Evolutionary conservation across 2,113 vertebrate species (phyloP).

Genomic region (Protomyctophum bolini): DNA sequence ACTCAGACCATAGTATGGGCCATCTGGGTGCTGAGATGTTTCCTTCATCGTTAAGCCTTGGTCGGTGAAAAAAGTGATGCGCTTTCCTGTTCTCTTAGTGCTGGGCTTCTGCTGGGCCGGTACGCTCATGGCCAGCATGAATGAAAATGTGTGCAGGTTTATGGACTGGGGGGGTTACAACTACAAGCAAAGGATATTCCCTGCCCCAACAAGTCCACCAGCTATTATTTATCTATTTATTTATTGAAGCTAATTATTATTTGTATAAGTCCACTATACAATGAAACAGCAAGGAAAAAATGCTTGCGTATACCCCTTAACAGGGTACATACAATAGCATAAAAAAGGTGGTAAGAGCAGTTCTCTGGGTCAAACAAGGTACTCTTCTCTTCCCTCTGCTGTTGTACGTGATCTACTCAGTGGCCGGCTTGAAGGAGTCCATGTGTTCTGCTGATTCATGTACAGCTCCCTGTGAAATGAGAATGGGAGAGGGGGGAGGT

Average conservation of each 20-base stretch:
- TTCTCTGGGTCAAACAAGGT: constrained; percentile 8
- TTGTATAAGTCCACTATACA: neutral
- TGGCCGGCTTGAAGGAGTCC: constrained; percentile 53
- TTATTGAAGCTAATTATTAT: too few species aligned
- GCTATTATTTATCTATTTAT: constrained; percentile 1
- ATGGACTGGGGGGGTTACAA: constrained; percentile 1
- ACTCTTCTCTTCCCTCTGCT: constrained; percentile 47
- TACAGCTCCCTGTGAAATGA: constrained; percentile 64
- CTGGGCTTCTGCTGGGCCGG: constrained; percentile 92
- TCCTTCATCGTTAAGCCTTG: constrained; percentile 85
- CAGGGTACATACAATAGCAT: neutral
- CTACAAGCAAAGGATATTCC: constrained; percentile 17
- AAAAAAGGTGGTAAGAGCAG: neutral
- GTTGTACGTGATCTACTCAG: constrained; percentile 40
- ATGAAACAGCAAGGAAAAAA: neutral
- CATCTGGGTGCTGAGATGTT: constrained; percentile 83
- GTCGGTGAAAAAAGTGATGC: constrained; percentile 88
- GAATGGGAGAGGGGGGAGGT: constrained; percentile 63
- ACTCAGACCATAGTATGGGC: constrained; percentile 81
- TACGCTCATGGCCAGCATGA: constrained; percentile 91
- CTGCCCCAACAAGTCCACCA: constrained; percentile 30
- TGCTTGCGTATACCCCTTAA: neutral
- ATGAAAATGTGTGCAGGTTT: constrained; percentile 29
- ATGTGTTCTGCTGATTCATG: constrained; percentile 62
- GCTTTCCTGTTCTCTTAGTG: constrained; percentile 90